A percentile compares a stretch with the other conserved stretches of the same genome.
These are phyloP conservation scores for Holacanthus passer DNA, from an alignment of 2,113 vertebrate species.

Conservation along the genomic window DNA sequence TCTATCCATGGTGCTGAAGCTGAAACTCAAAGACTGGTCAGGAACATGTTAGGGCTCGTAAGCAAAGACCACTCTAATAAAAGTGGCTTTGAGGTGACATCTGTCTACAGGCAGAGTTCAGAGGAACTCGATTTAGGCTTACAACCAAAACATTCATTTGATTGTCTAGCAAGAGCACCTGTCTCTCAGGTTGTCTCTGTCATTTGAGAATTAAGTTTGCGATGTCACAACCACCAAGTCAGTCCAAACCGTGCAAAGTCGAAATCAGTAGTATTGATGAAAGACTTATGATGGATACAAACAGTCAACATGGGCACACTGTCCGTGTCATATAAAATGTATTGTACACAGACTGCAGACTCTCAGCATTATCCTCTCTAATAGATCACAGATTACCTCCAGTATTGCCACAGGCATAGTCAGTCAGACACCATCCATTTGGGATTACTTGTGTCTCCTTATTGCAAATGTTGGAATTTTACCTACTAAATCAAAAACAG, in stretches of 20 bases:
- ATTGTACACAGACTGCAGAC: constrained; percentile 4
- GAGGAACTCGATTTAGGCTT: constrained; percentile 26
- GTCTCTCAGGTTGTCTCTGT: constrained; percentile 13
- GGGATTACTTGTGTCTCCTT: neutral
- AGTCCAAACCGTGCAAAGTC: neutral
- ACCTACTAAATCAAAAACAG: neutral
- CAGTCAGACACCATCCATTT: constrained; percentile 7
- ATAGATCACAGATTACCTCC: constrained; percentile 15
- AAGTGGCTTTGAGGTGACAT: constrained; percentile 49
- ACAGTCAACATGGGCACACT: neutral
- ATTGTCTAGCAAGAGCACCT: constrained; percentile 21
- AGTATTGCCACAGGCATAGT: constrained; percentile 18
- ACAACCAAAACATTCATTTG: constrained; percentile 35
- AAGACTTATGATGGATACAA: neutral
- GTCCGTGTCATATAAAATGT: neutral
- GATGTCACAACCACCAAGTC: constrained; percentile 4
- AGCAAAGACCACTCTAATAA: constrained; percentile 26
- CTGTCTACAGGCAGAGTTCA: constrained; percentile 27
- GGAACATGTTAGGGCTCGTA: constrained; percentile 19
- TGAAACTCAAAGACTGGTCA: constrained; percentile 10
- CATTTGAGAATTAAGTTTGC: constrained; percentile 21
- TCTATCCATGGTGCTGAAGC: constrained; percentile 78
- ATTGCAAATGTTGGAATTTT: constrained; percentile 9
- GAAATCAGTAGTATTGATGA: neutral
- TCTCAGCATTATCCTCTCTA: constrained; percentile 15